phyloP scores from a whole-genome alignment of 2,113 vertebrate species.

The Sinocyclocheilus grahami region DNA sequence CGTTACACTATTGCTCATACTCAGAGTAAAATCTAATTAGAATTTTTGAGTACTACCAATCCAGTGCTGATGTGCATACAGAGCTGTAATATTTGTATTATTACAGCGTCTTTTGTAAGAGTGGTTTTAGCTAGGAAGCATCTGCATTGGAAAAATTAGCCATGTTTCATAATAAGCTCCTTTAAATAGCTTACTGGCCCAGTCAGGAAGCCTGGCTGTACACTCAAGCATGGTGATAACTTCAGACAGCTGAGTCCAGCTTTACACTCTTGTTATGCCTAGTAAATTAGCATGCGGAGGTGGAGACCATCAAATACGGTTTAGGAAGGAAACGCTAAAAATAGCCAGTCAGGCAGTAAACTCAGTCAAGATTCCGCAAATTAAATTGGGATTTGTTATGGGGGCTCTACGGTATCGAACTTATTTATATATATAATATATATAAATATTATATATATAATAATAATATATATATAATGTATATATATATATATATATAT shows the following conservation, averaged over 20 bases:
- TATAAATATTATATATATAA: no score
- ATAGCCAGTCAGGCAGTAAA: slow-evolving; percentile 45
- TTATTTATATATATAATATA: no score
- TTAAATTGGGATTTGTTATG: no score
- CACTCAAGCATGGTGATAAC: slow-evolving; percentile 62
- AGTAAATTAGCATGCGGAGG: slow-evolving; percentile 45
- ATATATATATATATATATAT: no score
- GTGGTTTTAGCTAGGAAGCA: not conserved
- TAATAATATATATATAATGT: no score
- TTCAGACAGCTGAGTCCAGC: slow-evolving; percentile 63
- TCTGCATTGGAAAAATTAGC: slow-evolving; percentile 10
- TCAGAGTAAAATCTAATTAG: not conserved
- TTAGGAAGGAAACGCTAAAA: slow-evolving; percentile 50
- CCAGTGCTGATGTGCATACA: not conserved
- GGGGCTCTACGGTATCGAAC: no score
- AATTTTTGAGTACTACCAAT: not conserved
- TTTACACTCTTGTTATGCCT: slow-evolving; percentile 44
- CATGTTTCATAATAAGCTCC: slow-evolving; percentile 46
- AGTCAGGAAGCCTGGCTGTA: slow-evolving; percentile 60
- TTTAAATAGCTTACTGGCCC: slow-evolving; percentile 65
- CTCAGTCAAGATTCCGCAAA: not conserved
- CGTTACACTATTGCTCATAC: no score
- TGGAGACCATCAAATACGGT: slow-evolving; percentile 47
- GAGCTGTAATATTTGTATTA: not conserved
- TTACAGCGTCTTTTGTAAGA: not conserved